Base-by-base conservation (phyloP, 2,113 vertebrate species). In the Rhadina sibilatrix region DNA sequence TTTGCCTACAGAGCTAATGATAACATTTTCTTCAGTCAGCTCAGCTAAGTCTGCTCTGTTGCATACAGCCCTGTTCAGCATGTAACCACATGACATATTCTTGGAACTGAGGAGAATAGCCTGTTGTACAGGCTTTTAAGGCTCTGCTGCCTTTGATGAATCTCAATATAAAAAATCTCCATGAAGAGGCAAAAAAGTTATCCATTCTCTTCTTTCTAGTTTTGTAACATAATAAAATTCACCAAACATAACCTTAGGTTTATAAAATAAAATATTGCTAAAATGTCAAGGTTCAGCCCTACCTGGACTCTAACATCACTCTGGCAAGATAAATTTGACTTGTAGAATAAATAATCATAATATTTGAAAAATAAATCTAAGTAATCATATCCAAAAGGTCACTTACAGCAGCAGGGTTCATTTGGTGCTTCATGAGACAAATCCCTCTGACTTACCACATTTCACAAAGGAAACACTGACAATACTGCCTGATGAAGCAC, bases 1-100 rank as follows among this genome's bases (percentile, higher is more conserved):
- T 97, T 97, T 97, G 93, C 84, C 90, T 90, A 83, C 92, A 89
- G 89, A 95, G 78, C 84, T 95, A 97, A 96, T 87, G 96, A 97
- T 97, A 97, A 97, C 95, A 90, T 95, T 96, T 95, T 96, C 91
- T 84, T 80, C 83, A 86, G 71, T 79, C 84, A 90, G 94, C 89
- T 85, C 89, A 74, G 72, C 90, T 84, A 90, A 84, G 91, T 61
- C 84, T 97, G 93, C 84, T 96, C 90, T 69, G 16, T 60, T 88
- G 87, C 90, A 95, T 72, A 82, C 56, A 96, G 78, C 76, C 33
- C 90, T 90, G 89, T 88, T 95, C 90, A 87, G 71, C 71, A 46
- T 89, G 92, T 90, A 95, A 66, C 76, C 84, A 27, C 79, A 90
- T 90, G 96, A 97, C 93, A 91, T 93, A 90, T 97, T 97, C 96